phyloP scores from a whole-genome alignment of 2,797 vertebrate species.

The Coluber constrictor region DNA sequence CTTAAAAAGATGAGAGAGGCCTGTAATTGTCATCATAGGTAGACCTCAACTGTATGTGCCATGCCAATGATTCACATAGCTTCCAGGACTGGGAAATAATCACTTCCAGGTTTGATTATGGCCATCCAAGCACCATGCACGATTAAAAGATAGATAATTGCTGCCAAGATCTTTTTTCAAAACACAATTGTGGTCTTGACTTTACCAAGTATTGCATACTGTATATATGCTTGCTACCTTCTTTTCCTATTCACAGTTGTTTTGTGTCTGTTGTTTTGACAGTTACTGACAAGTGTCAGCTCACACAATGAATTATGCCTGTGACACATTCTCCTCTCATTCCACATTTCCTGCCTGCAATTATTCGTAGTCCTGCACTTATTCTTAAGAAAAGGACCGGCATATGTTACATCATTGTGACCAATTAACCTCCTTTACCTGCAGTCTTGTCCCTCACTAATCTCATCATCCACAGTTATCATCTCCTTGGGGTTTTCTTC shows the following conservation, averaged over 20 bases:
- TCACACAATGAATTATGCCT: constrained; percentile 34
- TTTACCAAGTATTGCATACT: not conserved
- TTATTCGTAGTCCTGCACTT: constrained; percentile 35
- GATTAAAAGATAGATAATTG: not conserved
- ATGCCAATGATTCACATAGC: not conserved
- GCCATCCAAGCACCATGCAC: not conserved
- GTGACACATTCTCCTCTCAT: constrained; percentile 19
- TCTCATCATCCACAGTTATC: not conserved
- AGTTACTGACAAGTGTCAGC: constrained; percentile 35
- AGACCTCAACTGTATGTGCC: not conserved
- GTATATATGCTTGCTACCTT: not conserved
- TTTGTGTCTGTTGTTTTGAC: not conserved
- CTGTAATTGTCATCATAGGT: too few relatives aligned
- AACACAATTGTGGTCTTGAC: not conserved
- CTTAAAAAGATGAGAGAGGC: too few relatives aligned
- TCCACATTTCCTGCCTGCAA: constrained; percentile 40
- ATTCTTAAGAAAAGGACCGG: constrained; percentile 46
- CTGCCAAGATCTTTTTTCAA: not conserved
- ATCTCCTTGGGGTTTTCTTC: not conserved
- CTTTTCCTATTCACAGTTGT: not conserved
- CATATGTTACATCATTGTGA: constrained; percentile 40
- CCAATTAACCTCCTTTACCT: constrained; percentile 34
- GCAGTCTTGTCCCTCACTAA: not conserved
- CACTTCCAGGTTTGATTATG: not conserved
- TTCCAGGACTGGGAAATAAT: not conserved